Conservation (phyloP, 2,113 vertebrate species). For the Pangasianodon hypophthalmus region DNA sequence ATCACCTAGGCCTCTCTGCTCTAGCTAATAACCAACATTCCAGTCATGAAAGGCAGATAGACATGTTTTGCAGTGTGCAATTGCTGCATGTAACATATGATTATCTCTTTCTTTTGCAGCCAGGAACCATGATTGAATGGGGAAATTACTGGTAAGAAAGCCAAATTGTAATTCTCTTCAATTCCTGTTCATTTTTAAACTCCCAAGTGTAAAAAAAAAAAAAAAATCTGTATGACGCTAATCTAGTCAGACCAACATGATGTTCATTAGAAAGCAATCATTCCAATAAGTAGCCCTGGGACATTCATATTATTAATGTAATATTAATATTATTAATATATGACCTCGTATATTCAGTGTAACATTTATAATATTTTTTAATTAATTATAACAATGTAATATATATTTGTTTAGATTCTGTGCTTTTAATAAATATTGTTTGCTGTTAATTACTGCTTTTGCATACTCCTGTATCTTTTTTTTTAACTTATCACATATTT, state of each 20-base stretch:
- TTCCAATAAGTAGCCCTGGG: neutral
- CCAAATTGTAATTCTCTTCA: neutral
- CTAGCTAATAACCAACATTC: neutral
- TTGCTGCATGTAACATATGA: constrained; percentile 40
- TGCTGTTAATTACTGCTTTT: neutral
- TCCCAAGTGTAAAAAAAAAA: neutral
- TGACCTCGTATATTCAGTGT: neutral
- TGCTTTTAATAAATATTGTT: neutral
- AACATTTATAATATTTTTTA: neutral
- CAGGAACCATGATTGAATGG: constrained; percentile 99
- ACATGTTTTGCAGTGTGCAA: neutral
- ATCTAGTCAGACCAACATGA: no score
- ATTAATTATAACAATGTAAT: neutral
- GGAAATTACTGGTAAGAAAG: constrained; percentile 94
- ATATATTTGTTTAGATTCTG: neutral
- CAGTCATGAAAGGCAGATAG: neutral
- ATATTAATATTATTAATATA: neutral
- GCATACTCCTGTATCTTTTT: neutral
- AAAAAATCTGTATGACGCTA: neutral
- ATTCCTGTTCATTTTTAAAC: neutral
- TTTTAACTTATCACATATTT: no score
- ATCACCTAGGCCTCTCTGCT: neutral
- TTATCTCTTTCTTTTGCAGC: constrained; percentile 77
- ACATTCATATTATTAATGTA: neutral
- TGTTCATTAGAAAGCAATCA: neutral